A percentile compares a stretch with the other conserved stretches of the same genome.
Evolutionary conservation across 1,140 invertebrate genomes (phyloP).

Genomic region (Bombus pyrosoma): DNA sequence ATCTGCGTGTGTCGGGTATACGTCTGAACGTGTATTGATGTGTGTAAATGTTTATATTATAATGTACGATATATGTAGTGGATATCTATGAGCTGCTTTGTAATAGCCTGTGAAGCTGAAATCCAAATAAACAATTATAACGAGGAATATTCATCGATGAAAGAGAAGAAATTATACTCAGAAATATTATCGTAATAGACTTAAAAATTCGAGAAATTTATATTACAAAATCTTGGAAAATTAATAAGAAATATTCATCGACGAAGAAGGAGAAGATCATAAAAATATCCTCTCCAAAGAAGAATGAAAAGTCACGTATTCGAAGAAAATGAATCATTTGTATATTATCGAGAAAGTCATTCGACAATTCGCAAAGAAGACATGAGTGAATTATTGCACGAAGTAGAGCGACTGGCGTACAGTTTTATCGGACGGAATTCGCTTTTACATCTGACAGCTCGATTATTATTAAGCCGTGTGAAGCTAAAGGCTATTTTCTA

Average conservation of each 20-base stretch:
- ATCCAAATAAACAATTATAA: too few relatives aligned
- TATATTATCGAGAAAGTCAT: slow-evolving; percentile 16
- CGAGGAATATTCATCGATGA: too few relatives aligned
- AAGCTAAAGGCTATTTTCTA: slow-evolving; percentile 14
- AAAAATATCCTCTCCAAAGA: neutral
- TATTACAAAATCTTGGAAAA: neutral
- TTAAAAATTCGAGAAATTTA: neutral
- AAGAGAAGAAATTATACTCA: too few relatives aligned
- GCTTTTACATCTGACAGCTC: slow-evolving; percentile 17
- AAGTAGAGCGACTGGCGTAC: neutral
- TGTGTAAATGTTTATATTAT: too few relatives aligned
- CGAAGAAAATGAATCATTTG: slow-evolving; percentile 6
- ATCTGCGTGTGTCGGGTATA: too few relatives aligned
- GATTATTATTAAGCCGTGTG: slow-evolving; percentile 20
- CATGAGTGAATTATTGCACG: slow-evolving; percentile 18
- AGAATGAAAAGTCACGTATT: neutral
- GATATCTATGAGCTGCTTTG: too few relatives aligned
- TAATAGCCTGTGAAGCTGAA: too few relatives aligned
- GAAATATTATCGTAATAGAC: neutral
- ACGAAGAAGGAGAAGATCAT: neutral
- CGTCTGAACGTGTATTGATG: too few relatives aligned
- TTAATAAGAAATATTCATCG: neutral
- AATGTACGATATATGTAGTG: too few relatives aligned
- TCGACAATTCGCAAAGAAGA: slow-evolving; percentile 3
- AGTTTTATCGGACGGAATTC: slow-evolving; percentile 27